Percentiles rank a stretch among this genome's conserved stretches.
phyloP scores from a whole-genome alignment of 2,888 invertebrate genomes.

The Belgica antarctica region DNA sequence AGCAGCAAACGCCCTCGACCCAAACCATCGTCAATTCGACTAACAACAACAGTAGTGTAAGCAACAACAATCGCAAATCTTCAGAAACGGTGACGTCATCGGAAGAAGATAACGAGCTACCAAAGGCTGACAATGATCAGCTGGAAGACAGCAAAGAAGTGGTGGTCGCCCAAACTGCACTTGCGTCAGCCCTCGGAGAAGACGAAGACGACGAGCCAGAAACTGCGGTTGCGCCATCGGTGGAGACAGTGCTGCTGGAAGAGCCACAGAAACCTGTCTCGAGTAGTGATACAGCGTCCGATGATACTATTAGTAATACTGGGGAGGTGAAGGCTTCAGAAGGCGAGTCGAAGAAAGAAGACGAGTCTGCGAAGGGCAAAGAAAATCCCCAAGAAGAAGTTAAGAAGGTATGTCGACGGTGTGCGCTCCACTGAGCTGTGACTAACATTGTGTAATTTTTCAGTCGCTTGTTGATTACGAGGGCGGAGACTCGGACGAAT shows the following conservation, averaged over 20 bases:
- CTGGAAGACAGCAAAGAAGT: background rate
- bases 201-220: background rate
- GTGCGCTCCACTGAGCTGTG: too few relatives aligned
- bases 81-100: slow-evolving; percentile 39
- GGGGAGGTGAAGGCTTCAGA: background rate
- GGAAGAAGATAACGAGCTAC: background rate
- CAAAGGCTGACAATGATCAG: background rate
- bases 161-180: background rate
- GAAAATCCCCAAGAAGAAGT: slow-evolving; percentile 47
- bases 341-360: background rate
- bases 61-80: slow-evolving; percentile 37
- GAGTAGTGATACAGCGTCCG: slow-evolving; percentile 15
- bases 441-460: slow-evolving; percentile 45
- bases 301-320: slow-evolving; percentile 15
- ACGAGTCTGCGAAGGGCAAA: background rate
- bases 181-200: slow-evolving; percentile 1
- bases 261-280: background rate
- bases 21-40: slow-evolving; percentile 38
- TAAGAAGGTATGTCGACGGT: too few relatives aligned
- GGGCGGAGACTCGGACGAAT: slow-evolving; percentile 95
- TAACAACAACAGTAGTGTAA: slow-evolving; percentile 32
- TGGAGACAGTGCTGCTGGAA: background rate
- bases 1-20: background rate
- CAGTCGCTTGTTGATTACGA: slow-evolving; percentile 96
- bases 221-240: background rate